Conservation (phyloP, 2,797 vertebrate genomes). For the Chromis chromis region DNA sequence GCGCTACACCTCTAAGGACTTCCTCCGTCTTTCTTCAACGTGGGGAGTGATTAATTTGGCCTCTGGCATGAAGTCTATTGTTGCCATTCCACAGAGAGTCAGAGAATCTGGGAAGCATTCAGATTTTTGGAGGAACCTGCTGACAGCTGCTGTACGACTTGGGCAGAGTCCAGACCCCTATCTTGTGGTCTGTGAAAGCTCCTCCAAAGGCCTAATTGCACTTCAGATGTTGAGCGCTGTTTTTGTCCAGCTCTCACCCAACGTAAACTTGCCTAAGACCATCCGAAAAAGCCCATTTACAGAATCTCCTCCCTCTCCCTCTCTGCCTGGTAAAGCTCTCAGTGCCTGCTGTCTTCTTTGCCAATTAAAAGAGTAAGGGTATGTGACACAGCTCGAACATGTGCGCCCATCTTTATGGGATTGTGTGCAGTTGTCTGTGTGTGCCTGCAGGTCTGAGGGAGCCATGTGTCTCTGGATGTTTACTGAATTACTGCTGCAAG, state of each 20-base stretch:
- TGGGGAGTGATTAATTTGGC: constrained; percentile 69
- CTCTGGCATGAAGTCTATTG: constrained; percentile 68
- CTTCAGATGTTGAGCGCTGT: constrained; percentile 70
- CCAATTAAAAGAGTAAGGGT: constrained; percentile 41
- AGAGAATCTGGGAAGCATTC: constrained; percentile 74
- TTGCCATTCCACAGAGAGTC: constrained; percentile 78
- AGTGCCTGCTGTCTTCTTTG: constrained; percentile 34
- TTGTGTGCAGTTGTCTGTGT: constrained; percentile 24
- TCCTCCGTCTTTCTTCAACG: constrained; percentile 50
- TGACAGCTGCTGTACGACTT: constrained; percentile 82
- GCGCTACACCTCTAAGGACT: constrained; percentile 47
- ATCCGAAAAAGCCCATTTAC: constrained; percentile 53
- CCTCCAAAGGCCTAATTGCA: constrained; percentile 67
- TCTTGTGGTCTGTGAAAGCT: constrained; percentile 73
- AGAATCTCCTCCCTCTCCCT: constrained; percentile 19
- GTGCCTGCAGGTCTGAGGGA: constrained; percentile 30
- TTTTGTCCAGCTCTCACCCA: constrained; percentile 60
- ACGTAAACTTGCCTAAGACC: constrained; percentile 58
- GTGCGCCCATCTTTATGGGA: constrained; percentile 29
- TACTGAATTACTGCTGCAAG: constrained; percentile 58
- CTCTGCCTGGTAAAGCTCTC: constrained; percentile 33
- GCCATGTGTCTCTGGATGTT: constrained; percentile 51
- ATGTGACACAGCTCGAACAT: constrained; percentile 42
- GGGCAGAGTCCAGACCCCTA: constrained; percentile 65
- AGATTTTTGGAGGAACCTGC: constrained; percentile 70